These are phyloP conservation scores for Dendrophyllia cribrosa DNA, from an alignment of 64 coral and sea anemone genomes.

Conservation along the genomic window DNA sequence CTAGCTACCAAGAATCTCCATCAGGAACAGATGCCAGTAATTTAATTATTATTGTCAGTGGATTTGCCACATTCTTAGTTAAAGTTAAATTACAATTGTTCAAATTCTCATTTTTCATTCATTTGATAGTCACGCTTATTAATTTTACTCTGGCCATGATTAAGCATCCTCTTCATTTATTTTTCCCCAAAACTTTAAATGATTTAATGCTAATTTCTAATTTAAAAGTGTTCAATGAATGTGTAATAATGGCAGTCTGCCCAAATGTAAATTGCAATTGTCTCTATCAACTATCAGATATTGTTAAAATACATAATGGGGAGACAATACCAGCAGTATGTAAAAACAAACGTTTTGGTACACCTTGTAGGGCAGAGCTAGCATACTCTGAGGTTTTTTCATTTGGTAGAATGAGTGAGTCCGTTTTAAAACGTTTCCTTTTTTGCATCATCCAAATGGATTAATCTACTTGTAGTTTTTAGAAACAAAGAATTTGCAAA, in stretches of 20 bases:
- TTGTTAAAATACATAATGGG: background rate
- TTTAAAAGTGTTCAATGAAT: slow-evolving; percentile 22
- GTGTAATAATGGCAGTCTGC: slow-evolving; percentile 20
- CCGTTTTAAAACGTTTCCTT: slow-evolving; percentile 15
- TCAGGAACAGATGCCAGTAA: background rate
- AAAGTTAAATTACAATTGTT: slow-evolving; percentile 20
- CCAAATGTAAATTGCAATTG: slow-evolving; percentile 17
- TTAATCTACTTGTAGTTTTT: slow-evolving; percentile 17
- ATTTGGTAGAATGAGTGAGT: slow-evolving; percentile 39
- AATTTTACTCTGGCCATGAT: slow-evolving; percentile 19
- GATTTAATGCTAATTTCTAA: background rate
- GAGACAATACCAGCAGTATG: background rate
- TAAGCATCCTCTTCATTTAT: slow-evolving; percentile 23
- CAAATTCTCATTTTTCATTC: slow-evolving; percentile 2
- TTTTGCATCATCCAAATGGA: background rate
- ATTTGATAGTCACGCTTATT: slow-evolving; percentile 20
- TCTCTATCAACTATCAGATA: background rate
- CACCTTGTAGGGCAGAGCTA: background rate
- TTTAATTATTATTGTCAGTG: background rate
- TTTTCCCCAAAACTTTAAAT: slow-evolving; percentile 5
- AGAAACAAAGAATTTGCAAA: background rate
- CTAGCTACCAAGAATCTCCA: background rate
- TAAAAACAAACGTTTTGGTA: slow-evolving; percentile 6
- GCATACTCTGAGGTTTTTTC: background rate
- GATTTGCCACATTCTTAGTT: slow-evolving; percentile 30